Percentiles rank a stretch among this genome's conserved stretches.
Evolutionary conservation across 35 echinoderm and acorn worm species (phyloP).

Genomic region (Stichopus chloronotus): DNA sequence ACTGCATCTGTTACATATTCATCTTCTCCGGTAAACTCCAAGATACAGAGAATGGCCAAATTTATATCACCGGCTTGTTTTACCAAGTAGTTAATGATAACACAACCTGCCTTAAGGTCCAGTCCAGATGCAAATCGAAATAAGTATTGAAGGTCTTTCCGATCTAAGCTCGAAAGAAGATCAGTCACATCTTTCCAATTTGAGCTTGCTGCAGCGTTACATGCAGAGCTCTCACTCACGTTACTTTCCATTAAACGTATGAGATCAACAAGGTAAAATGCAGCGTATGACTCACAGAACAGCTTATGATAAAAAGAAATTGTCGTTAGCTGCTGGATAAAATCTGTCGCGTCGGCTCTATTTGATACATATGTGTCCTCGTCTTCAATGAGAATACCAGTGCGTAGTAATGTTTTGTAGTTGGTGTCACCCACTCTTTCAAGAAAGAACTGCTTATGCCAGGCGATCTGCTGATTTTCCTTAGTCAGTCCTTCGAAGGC

Average conservation of each 20-base stretch:
- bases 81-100: neutral
- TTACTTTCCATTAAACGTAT: too few species aligned
- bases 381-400: constrained; percentile 32
- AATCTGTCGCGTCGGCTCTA: neutral
- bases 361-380: neutral
- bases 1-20: too few species aligned
- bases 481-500: neutral
- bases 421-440: neutral
- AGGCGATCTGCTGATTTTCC: neutral
- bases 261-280: neutral
- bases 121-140: constrained; percentile 29
- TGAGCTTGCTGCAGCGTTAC: neutral
- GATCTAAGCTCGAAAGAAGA: neutral
- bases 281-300: constrained; percentile 46
- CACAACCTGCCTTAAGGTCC: neutral
- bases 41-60: neutral
- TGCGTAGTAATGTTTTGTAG: neutral
- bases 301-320: constrained; percentile 20
- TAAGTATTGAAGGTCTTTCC: neutral
- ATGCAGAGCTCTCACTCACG: too few species aligned
- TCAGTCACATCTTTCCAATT: neutral
- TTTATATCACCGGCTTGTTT: neutral
- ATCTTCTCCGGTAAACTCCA: too few species aligned
- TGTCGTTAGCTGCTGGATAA: neutral
- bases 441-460: neutral